These are phyloP conservation scores for Oryzias sinensis DNA, from an alignment of 2,797 vertebrate genomes.

Conservation along the genomic window DNA sequence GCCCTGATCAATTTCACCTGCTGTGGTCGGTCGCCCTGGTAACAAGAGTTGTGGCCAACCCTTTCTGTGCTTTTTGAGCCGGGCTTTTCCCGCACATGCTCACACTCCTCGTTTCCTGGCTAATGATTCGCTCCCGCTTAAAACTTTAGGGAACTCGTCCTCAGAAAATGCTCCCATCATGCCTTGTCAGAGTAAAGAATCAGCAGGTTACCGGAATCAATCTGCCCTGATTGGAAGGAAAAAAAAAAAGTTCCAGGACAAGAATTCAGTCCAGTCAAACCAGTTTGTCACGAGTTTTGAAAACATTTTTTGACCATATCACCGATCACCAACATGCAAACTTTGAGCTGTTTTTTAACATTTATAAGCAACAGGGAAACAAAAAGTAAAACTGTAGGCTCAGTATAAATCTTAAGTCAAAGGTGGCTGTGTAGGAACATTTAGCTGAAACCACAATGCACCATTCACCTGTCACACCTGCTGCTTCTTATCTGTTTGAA, in stretches of 20 bases:
- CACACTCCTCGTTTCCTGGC: too few species aligned
- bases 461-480: conserved; percentile 60
- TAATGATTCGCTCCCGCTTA: too few species aligned
- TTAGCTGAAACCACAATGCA: conserved; percentile 20
- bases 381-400: neutral
- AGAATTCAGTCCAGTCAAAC: conserved; percentile 24
- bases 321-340: too few species aligned
- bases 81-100: too few species aligned
- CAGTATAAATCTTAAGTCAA: neutral
- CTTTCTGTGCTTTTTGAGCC: too few species aligned
- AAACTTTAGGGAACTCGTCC: too few species aligned
- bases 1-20: too few species aligned
- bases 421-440: conserved; percentile 9
- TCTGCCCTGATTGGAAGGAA: neutral
- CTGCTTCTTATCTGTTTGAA: conserved; percentile 32
- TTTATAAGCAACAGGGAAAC: neutral
- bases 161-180: too few species aligned
- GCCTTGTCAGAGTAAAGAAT: neutral
- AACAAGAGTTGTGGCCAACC: too few species aligned
- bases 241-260: conserved; percentile 12
- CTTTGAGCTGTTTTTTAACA: too few species aligned
- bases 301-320: neutral
- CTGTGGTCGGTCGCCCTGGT: too few species aligned
- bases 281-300: conserved; percentile 16
- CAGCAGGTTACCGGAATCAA: too few species aligned